These are phyloP conservation scores for Tetranychus piercei DNA, from an alignment of 2,888 invertebrate species.

Conservation along the genomic window DNA sequence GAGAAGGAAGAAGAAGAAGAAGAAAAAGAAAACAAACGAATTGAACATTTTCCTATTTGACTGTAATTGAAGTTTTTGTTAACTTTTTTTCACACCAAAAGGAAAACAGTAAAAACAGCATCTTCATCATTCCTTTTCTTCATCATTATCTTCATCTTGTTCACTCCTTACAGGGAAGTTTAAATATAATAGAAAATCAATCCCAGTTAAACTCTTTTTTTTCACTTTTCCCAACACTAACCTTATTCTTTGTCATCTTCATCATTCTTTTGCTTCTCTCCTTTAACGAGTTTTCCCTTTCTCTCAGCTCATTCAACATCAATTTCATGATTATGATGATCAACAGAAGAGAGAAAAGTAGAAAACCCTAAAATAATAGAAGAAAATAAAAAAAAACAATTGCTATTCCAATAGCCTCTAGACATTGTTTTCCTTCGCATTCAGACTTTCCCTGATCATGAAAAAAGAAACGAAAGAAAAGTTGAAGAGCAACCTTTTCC, in stretches of 20 bases:
- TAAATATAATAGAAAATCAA: background rate
- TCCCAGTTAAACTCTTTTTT: background rate
- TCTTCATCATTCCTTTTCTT: background rate
- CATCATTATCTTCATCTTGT: background rate
- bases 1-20: background rate
- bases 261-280: background rate
- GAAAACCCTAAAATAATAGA: background rate
- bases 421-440: background rate
- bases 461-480: background rate
- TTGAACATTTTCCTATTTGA: too few relatives aligned
- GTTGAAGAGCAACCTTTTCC: background rate
- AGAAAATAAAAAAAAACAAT: background rate
- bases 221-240: background rate
- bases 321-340: background rate
- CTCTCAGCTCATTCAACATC: background rate
- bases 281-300: background rate
- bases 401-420: background rate
- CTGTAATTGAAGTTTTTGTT: too few relatives aligned
- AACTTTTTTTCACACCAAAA: too few relatives aligned
- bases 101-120: too few relatives aligned
- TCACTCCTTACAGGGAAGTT: background rate
- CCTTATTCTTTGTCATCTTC: background rate
- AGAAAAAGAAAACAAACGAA: too few relatives aligned
- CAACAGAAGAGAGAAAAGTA: background rate
- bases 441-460: background rate